Evolutionary conservation across 2,888 invertebrate species (phyloP), one percentile per base, ranked within the genome.

Genomic region (Tiliacea citrago): DNA sequence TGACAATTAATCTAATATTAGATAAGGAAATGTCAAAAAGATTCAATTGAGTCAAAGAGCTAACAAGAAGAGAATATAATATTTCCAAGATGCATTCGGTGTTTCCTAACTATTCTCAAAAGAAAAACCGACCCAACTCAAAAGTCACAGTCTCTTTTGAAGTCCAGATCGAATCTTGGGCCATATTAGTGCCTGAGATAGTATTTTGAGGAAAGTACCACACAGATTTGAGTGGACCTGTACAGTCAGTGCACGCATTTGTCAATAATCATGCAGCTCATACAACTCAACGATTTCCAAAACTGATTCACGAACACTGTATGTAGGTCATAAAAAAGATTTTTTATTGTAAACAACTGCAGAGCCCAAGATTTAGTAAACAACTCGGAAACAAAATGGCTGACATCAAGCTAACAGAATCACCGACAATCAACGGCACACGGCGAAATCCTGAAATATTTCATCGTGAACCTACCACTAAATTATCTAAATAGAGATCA

Each of bases 401-500:
- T 78, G 81, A 86, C 90, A 92, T 92, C 90, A 89, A 92, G 92
- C 92, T 93, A 94, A 93, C 91, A 88, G 90, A 91, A 91, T 93
- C 92, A 88, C 89, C 88, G 84, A 89, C 92, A 93, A 95, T 95
- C 94, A 94, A 88, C 89, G 69, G 47, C 49, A 61, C 55, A 69
- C 73, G 86, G 57, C 74, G 77, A 77, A 83, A 86, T 78, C 75
- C 86, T 82, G 84, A 90, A 89, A 95, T 95, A 94, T 95, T 94
- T 95, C 95, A 95, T 93, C 91, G 89, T 87, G 88, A 90, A 91
- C 84, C 93, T 91, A 93, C 91, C 95, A 95, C 94, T 95, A 94
- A 96, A 95, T 96, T 96, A 96, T 96, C 95, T 95, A 93, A 95
- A 95, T 94, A 92, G 93, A 92, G 94, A 96, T 96, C 96, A 93